phyloP scores from a whole-genome alignment of 1,140 invertebrate species.

The Laupala kohalensis region DNA sequence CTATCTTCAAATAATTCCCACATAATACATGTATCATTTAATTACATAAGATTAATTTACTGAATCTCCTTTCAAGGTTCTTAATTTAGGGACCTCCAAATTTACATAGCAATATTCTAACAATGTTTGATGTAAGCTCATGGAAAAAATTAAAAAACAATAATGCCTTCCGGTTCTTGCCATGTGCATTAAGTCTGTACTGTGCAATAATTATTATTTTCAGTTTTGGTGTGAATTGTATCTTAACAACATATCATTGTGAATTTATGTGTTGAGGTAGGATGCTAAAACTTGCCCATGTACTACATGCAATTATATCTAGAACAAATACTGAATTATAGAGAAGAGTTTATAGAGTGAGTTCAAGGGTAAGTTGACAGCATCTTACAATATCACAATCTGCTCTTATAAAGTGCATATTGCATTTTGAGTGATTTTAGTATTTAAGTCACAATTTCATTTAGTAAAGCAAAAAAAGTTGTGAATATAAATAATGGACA shows the following conservation, averaged over 20 bases:
- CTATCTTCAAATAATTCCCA: too few relatives aligned
- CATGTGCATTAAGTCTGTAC: conserved; percentile 17
- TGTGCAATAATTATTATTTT: conserved; percentile 16
- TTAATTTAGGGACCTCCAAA: too few relatives aligned
- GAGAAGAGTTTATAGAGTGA: neutral
- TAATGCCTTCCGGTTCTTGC: conserved; percentile 13
- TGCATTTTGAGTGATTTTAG: conserved; percentile 16
- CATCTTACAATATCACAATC: conserved; percentile 14
- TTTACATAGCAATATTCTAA: too few relatives aligned
- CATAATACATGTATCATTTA: too few relatives aligned
- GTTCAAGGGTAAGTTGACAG: conserved; percentile 11
- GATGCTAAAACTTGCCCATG: conserved; percentile 14
- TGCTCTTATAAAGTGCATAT: conserved; percentile 14
- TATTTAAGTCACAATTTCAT: conserved; percentile 13
- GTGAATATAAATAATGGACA: conserved; percentile 5
- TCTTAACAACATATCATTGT: conserved; percentile 19
- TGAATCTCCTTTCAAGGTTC: too few relatives aligned
- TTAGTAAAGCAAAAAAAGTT: conserved; percentile 4
- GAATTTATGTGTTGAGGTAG: conserved; percentile 16
- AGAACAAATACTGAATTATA: neutral
- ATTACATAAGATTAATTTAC: too few relatives aligned
- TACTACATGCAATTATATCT: neutral
- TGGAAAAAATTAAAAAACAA: too few relatives aligned
- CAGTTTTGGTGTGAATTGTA: conserved; percentile 17
- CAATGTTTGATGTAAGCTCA: too few relatives aligned